Evolutionary conservation across 2,888 invertebrate genomes (phyloP).

Genomic region (Endotricha flammealis): DNA sequence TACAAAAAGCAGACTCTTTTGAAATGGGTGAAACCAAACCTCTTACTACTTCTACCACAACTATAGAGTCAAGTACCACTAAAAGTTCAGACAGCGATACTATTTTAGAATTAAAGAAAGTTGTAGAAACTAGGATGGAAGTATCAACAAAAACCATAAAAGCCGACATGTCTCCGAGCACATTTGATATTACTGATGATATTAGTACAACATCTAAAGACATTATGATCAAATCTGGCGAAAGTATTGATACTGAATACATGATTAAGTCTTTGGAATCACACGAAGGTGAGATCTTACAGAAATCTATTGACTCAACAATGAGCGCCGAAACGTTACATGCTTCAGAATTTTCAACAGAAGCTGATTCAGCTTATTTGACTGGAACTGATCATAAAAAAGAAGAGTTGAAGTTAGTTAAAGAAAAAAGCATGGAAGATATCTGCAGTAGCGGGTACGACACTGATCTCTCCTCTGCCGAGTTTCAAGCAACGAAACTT

Average conservation of each 20-base stretch:
- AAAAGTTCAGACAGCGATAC: constrained; percentile 46
- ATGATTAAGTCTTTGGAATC: constrained; percentile 74
- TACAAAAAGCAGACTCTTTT: constrained; percentile 60
- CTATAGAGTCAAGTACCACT: constrained; percentile 35
- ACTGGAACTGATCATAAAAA: constrained; percentile 66
- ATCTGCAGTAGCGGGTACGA: constrained; percentile 83
- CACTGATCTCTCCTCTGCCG: constrained; percentile 81
- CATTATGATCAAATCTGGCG: constrained; percentile 72
- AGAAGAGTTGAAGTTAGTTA: constrained; percentile 64
- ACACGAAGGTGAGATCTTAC: constrained; percentile 70
- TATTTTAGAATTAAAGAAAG: constrained; percentile 41
- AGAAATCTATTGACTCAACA: constrained; percentile 75
- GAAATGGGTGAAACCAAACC: constrained; percentile 47
- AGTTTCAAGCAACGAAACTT: constrained; percentile 76
- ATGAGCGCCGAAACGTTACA: constrained; percentile 73
- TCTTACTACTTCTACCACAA: constrained; percentile 28
- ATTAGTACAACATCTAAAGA: constrained; percentile 64
- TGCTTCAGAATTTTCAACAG: constrained; percentile 71
- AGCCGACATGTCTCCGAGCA: constrained; percentile 60
- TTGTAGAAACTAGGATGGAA: constrained; percentile 44
- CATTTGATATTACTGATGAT: constrained; percentile 62
- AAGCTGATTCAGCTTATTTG: constrained; percentile 71
- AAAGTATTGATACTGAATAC: constrained; percentile 70
- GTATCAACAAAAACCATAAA: constrained; percentile 41
- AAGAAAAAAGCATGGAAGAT: constrained; percentile 80